phyloP scores from a whole-genome alignment of 2,888 invertebrate genomes.

The Dryocosmus kuriphilus region DNA sequence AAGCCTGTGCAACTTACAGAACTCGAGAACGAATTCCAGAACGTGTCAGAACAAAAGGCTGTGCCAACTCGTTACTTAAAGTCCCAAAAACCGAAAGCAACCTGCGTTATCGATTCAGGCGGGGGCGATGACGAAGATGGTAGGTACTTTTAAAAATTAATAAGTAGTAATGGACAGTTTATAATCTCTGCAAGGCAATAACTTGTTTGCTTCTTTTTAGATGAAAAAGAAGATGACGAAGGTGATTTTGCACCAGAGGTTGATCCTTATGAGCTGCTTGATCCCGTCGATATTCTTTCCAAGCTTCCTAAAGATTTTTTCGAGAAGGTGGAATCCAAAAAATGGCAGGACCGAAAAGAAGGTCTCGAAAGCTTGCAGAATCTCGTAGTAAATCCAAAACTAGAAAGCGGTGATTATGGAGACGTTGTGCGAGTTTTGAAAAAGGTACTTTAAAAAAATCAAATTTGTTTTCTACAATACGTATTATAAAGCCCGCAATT shows the following conservation, averaged over 20 bases:
- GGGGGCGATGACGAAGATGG: slow-evolving; percentile 80
- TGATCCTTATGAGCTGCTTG: slow-evolving; percentile 94
- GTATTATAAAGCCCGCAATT: not conserved
- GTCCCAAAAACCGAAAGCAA: slow-evolving; percentile 88
- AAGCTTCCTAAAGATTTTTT: slow-evolving; percentile 97
- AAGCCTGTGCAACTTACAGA: slow-evolving; percentile 95
- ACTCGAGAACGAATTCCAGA: slow-evolving; percentile 92
- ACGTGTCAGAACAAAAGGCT: slow-evolving; percentile 83
- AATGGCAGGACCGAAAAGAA: slow-evolving; percentile 98
- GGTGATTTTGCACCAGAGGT: slow-evolving; percentile 81
- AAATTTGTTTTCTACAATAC: not conserved
- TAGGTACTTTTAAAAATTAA: slow-evolving; percentile 63
- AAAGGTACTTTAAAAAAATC: slow-evolving; percentile 82
- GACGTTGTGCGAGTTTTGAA: slow-evolving; percentile 92
- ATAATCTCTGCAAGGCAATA: not conserved
- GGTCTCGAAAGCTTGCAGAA: slow-evolving; percentile 90
- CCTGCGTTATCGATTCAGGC: slow-evolving; percentile 79
- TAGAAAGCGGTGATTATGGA: slow-evolving; percentile 95
- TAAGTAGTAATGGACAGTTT: not conserved
- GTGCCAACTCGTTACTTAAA: slow-evolving; percentile 87
- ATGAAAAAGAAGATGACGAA: slow-evolving; percentile 82
- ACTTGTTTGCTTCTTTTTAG: slow-evolving; percentile 56
- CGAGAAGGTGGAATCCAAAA: slow-evolving; percentile 95
- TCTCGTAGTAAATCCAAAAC: slow-evolving; percentile 88
- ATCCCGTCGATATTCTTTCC: slow-evolving; percentile 95